A percentile compares a stretch with the other conserved stretches of the same genome.
phyloP scores from a whole-genome alignment of 1,140 invertebrate species.

The Penaeus indicus region DNA sequence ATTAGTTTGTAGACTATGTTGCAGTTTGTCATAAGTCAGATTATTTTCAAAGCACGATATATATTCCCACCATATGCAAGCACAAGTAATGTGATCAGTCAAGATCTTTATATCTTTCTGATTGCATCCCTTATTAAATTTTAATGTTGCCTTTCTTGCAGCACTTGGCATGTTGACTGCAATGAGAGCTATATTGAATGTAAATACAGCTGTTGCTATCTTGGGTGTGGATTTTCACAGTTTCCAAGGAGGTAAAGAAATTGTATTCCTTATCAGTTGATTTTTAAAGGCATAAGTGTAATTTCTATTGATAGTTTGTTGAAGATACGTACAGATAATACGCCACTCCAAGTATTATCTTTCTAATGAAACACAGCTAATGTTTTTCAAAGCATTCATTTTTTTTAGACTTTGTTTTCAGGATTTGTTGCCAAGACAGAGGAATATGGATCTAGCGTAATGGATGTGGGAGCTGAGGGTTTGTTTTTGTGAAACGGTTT shows the following conservation, averaged over 20 bases:
- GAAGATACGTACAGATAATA: background rate
- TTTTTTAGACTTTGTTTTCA: conserved; percentile 9
- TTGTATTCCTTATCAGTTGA: background rate
- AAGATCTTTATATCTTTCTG: no score
- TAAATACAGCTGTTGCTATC: conserved; percentile 73
- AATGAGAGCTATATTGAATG: conserved; percentile 67
- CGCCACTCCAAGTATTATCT: background rate
- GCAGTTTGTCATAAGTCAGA: no score
- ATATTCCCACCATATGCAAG: no score
- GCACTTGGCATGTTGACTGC: conserved; percentile 50
- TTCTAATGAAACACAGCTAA: background rate
- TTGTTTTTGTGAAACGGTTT: conserved; percentile 73
- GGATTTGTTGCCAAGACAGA: conserved; percentile 75
- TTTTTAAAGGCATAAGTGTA: background rate
- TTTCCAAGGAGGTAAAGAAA: conserved; percentile 70
- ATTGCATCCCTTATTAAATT: no score
- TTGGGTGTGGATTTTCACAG: conserved; percentile 75
- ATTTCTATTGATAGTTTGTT: background rate
- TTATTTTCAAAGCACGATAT: no score
- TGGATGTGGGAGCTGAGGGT: conserved; percentile 76
- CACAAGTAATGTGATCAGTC: no score
- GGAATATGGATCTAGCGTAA: conserved; percentile 74
- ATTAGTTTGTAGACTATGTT: no score
- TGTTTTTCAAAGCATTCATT: no score
- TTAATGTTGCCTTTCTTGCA: background rate